Evolutionary conservation across 2,113 vertebrate genomes (phyloP), one percentile per base, ranked within the genome.

Genomic region (Hipposideros armiger): DNA sequence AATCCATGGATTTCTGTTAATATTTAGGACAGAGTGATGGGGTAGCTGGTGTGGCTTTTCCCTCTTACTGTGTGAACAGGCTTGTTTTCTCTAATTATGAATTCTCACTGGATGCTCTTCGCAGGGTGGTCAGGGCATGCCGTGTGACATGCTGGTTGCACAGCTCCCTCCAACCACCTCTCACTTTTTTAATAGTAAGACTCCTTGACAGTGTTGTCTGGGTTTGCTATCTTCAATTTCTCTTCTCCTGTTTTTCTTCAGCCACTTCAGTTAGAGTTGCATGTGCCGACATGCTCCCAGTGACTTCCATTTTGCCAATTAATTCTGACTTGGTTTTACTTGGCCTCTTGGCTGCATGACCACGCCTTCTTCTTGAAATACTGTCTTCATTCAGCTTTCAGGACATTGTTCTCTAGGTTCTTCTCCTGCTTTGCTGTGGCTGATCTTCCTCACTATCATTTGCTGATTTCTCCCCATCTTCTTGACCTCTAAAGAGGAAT

Each of bases 251-350:
- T 80, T 42, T 73, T 30, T 40, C 87, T 52, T 60, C 58, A 74
- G 47, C 42, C 13, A 32, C 45, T 73, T 28, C 20, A 52, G 19
- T 11, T 40, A n/a, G 62, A 54, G 77, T 84, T 50, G 19, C 11
- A 4, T 54, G 16, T n/a, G 20, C 56, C 5, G 2, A 47, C 1
- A 7, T 84, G 72, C 24, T 36, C 19, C 72, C 47, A 14, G 54
- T 42, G 56, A 52, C 17, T 80, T 80, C 11, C 3, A 8, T 9
- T 24, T 89, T 36, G 84, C 26, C 78, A 20, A 69, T 92, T 70
- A 20, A 69, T 92, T 70, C 45, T 78, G 45, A 84, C 22, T 83
- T 94, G 9, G 2, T 90, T 47, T 92, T 67, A 56, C 17, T 82
- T 86, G 89, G 9, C 7, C 1, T 78, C 5, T 56, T 85, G 47